Evolutionary conservation across 2,888 invertebrate genomes (phyloP), one percentile per base, ranked within the genome.

Genomic region (Papilio gigon): DNA sequence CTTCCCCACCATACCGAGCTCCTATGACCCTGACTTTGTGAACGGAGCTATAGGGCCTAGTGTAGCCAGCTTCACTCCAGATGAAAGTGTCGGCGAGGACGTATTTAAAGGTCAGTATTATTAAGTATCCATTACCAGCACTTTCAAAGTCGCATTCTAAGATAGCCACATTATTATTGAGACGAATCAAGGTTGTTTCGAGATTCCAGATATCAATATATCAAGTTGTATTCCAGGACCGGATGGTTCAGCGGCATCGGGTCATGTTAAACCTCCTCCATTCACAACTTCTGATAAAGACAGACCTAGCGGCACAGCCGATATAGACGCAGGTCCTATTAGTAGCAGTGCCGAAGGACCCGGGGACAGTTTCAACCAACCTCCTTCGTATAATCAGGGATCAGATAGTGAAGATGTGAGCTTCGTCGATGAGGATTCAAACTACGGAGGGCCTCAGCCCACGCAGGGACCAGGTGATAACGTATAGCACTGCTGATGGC

Each of bases 1-100:
- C 73, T 94, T 93, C 84, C 94, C 93, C 4, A 93, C 93, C 2
- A 87, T 94, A 42, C 93, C 94, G 0, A 93, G 93, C 72, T 90
- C 93, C 9, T 93, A 93, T 71, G 92, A 92, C 71, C 91, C 91
- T 4, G 88, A 88, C 71, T 89, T 92, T 67, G 82, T 85, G 17
- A 90, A 86, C 69, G 86, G 89, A 33, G 89, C 85, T 11, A 70
- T 75, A 37, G 67, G 80, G 70, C 60, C 77, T 64, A 65, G 70
- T 42, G 75, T 75, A 30, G 77, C 76, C 11, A 75, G 73, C 35
- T 84, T 75, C 65, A 76, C 82, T 0, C 77, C 86, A 1, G 82
- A 80, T 56, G 85, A 85, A 44, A 80, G 79, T 5, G 80, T 77
- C 33, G 70, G 82, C 35, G 91, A 90, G 72, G 90, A 91, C 71